phyloP scores from a whole-genome alignment of 1,140 invertebrate genomes.

The Caenorhabditis brenneri region DNA sequence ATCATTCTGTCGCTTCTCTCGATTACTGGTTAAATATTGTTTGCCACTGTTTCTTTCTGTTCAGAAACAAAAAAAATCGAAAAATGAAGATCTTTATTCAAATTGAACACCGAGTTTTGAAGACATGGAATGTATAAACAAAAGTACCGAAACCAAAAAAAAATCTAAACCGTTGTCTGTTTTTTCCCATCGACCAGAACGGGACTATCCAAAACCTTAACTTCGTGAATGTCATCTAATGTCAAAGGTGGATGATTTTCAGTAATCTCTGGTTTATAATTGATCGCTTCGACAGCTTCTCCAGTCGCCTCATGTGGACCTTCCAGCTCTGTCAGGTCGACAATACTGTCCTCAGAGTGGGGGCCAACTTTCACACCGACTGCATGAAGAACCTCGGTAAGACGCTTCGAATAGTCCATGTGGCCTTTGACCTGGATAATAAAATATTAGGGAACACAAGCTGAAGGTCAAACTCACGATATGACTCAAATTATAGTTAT shows the following conservation, averaged over 20 bases:
- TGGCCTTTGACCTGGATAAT: conserved; percentile 65
- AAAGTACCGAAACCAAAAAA: neutral
- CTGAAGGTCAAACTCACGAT: conserved; percentile 62
- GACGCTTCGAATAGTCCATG: conserved; percentile 66
- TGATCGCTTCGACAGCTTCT: neutral
- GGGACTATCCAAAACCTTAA: conserved; percentile 18
- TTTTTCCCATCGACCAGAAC: neutral
- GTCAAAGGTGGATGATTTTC: neutral
- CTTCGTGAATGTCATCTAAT: neutral
- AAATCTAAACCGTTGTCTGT: neutral
- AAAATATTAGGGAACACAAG: neutral
- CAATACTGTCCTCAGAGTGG: conserved; percentile 15
- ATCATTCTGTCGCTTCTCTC: too few species aligned
- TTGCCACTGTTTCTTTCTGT: too few species aligned
- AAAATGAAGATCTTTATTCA: too few species aligned
- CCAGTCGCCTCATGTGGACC: conserved; percentile 14
- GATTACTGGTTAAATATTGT: too few species aligned
- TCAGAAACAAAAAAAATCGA: too few species aligned
- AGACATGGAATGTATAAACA: neutral
- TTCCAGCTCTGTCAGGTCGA: conserved; percentile 33
- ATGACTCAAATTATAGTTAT: conserved; percentile 68
- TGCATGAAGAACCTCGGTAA: conserved; percentile 67
- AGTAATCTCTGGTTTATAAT: neutral
- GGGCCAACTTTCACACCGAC: conserved; percentile 64
- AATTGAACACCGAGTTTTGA: neutral